These are phyloP conservation scores for Drosophila tripunctata DNA, from an alignment of 2,888 invertebrate species.

Conservation along the genomic window DNA sequence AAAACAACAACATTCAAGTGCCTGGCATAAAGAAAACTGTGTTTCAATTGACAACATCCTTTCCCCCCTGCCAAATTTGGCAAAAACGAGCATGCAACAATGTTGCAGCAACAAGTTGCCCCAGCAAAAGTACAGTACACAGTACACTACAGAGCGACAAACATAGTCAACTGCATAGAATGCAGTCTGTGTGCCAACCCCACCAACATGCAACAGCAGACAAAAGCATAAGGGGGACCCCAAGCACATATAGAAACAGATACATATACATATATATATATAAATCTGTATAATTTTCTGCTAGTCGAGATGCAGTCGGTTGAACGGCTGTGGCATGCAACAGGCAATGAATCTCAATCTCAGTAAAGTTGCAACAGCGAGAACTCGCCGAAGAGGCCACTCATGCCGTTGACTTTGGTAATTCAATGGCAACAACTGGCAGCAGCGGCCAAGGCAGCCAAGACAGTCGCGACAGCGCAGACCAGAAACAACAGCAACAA, in stretches of 20 bases:
- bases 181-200: conserved; percentile 40
- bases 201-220: conserved; percentile 48
- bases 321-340: conserved; percentile 74
- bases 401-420: conserved; percentile 74
- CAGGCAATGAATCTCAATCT: conserved; percentile 79
- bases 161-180: conserved; percentile 52
- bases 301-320: conserved; percentile 65
- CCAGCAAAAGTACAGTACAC: conserved; percentile 60
- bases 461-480: conserved; percentile 30
- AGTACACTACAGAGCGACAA: conserved; percentile 47
- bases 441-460: conserved; percentile 31
- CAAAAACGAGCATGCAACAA: conserved; percentile 35
- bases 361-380: conserved; percentile 45
- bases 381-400: conserved; percentile 30
- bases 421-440: conserved; percentile 71
- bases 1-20: conserved; percentile 27
- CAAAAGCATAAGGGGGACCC: conserved; percentile 22
- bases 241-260: conserved; percentile 2
- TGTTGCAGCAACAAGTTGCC: conserved; percentile 63
- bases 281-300: conserved; percentile 57
- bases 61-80: background rate
- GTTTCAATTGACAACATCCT: conserved; percentile 43
- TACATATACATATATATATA: conserved; percentile 20
- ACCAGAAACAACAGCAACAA: conserved; percentile 24
- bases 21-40: conserved; percentile 38